Base-by-base conservation (phyloP, 2,113 vertebrate species). In the Eulemur rufifrons region DNA sequence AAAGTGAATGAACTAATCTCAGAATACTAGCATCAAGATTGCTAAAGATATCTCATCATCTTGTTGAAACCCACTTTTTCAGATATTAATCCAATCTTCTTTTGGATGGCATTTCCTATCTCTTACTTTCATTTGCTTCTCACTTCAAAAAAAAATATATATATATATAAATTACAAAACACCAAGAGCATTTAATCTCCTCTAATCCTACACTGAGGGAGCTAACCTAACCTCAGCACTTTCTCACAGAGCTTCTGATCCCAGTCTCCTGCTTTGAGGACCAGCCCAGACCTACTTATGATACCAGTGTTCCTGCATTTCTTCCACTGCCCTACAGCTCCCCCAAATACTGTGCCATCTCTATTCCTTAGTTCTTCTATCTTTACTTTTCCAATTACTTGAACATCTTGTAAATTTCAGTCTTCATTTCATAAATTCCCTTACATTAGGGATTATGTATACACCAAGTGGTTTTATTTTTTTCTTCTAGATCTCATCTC, bases 61-160 rank as follows among this genome's bases (percentile, higher is more conserved):
- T 77, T 87, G 34, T 56, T 66, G 54, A 91, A 91, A 77, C 25
- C 25, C 21, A 88, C 14, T 93, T 91, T 82, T 91, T 95, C 64
- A 88, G 29, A 61, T 66, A 78, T 27, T 12, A 91, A 80, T 74
- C 54, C 56, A 78, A 12, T 3, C 15, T 54, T 85, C 81, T 69
- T 54, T 54, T 54, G 52, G 3, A 54, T 10, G 14, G 23, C 45
- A 59, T 81, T 87, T 88, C 32, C 20, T 85, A 56, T 20, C 18
- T 50, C 7, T 56, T 54, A 56, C 5, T 73, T 89, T 66, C 14
- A 92, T 54, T 86, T 89, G 32, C n/a, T 76, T 82, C 45, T 94
- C 27, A 91, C 32, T 80, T 95, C 34, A 73, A 85, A 90, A 37
- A 37, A 37, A 69, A n/a, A 52, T 50, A 2, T 15, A 52, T 37